Conservation (phyloP, 2,797 vertebrate genomes). For the Squalus acanthias region DNA sequence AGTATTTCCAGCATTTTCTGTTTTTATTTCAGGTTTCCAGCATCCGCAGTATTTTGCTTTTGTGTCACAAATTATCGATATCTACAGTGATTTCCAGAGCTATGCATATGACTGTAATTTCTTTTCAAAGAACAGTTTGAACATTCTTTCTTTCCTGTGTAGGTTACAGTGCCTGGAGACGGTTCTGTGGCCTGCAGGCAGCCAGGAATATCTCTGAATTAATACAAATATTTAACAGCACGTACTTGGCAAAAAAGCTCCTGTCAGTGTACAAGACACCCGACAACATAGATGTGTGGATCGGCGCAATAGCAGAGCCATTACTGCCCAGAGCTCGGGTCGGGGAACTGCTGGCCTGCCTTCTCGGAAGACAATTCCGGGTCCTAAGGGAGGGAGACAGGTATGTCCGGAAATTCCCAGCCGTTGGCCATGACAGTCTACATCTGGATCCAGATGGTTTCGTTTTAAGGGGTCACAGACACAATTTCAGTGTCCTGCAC, state of each 20-base stretch:
- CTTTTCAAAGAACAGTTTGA: neutral
- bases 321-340: conserved; percentile 59
- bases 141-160: conserved; percentile 21
- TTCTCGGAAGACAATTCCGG: conserved; percentile 64
- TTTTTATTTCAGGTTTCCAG: too few relatives aligned
- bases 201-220: conserved; percentile 58
- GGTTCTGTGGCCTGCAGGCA: conserved; percentile 60
- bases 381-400: conserved; percentile 62
- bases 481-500: neutral
- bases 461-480: neutral
- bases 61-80: neutral
- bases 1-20: too few relatives aligned
- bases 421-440: neutral
- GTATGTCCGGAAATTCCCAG: conserved; percentile 43
- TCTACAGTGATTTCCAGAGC: neutral
- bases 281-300: conserved; percentile 69
- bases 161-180: conserved; percentile 67
- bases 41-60: too few relatives aligned
- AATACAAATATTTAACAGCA: conserved; percentile 55
- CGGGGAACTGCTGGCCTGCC: conserved; percentile 65
- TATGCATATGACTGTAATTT: neutral
- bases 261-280: conserved; percentile 63
- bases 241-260: conserved; percentile 59
- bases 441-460: neutral
- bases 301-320: conserved; percentile 67